Evolutionary conservation across 2,797 vertebrate species (phyloP).

Genomic region (Emys orbicularis): DNA sequence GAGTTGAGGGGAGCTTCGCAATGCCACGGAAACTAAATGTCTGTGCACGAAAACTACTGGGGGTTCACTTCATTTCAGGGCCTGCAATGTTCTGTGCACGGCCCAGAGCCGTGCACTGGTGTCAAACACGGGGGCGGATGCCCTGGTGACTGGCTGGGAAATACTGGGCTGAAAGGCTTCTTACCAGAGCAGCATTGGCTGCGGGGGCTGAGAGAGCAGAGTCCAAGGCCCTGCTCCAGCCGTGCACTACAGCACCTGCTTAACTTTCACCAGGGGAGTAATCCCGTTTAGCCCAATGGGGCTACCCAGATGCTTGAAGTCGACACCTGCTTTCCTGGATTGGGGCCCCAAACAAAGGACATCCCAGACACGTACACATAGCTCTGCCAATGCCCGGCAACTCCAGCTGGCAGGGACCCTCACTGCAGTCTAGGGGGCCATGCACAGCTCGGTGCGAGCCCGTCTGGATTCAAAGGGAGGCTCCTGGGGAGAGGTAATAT

Average conservation of each 20-base stretch:
- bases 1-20: neutral
- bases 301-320: neutral
- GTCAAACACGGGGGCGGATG: too few relatives aligned
- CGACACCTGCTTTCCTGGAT: neutral
- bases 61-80: too few relatives aligned
- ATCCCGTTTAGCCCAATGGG: neutral
- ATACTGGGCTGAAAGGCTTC: neutral
- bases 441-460: rapidly evolving
- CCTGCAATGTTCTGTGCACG: neutral
- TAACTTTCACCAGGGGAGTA: neutral
- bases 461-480: neutral
- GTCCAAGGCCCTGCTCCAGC: too few relatives aligned
- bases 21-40: too few relatives aligned
- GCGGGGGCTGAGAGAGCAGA: rapidly evolving
- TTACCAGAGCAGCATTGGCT: too few relatives aligned
- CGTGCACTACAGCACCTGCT: neutral
- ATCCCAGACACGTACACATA: neutral
- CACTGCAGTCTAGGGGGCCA: neutral
- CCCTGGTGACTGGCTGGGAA: neutral
- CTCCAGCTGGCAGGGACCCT: neutral
- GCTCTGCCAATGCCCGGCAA: neutral
- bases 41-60: too few relatives aligned
- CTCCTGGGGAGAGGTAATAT: neutral
- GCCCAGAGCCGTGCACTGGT: too few relatives aligned
- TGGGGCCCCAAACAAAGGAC: neutral